These are phyloP conservation scores for Drosophila repleta DNA, from an alignment of 1,140 invertebrate genomes.

Conservation along the genomic window DNA sequence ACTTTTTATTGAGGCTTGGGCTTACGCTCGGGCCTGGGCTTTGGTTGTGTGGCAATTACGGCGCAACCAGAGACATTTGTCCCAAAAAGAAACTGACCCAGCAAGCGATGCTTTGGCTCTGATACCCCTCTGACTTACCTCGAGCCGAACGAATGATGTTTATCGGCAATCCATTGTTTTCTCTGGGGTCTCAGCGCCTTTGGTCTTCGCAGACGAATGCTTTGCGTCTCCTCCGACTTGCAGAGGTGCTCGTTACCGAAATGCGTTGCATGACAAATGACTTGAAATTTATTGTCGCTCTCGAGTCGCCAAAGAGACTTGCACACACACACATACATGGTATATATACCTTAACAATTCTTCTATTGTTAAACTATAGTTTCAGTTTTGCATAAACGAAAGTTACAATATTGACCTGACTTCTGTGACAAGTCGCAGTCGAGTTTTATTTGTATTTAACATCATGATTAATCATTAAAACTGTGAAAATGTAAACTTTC, in stretches of 20 bases:
- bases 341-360: not conserved
- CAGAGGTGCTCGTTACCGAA: conserved; percentile 66
- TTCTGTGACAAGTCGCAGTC: conserved; percentile 47
- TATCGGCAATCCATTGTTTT: conserved; percentile 66
- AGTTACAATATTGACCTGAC: conserved; percentile 56
- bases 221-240: conserved; percentile 7
- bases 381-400: conserved; percentile 57
- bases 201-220: not conserved
- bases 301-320: conserved; percentile 2
- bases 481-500: conserved; percentile 30
- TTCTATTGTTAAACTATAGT: conserved; percentile 9
- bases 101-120: conserved; percentile 38
- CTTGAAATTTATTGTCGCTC: conserved; percentile 74
- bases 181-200: conserved; percentile 15
- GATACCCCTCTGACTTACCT: not conserved
- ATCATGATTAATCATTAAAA: conserved; percentile 57
- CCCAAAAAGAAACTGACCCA: conserved; percentile 54
- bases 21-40: not conserved
- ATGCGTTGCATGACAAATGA: conserved; percentile 80
- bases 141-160: conserved; percentile 61
- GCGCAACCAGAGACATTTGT: conserved; percentile 60
- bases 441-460: conserved; percentile 29
- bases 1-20: conserved; percentile 12
- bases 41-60: conserved; percentile 54
- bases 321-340: conserved; percentile 6